Percentiles rank a stretch among this genome's conserved stretches.
Conservation (phyloP, 2,113 vertebrate species). For the Gallinago jamesoni region DNA sequence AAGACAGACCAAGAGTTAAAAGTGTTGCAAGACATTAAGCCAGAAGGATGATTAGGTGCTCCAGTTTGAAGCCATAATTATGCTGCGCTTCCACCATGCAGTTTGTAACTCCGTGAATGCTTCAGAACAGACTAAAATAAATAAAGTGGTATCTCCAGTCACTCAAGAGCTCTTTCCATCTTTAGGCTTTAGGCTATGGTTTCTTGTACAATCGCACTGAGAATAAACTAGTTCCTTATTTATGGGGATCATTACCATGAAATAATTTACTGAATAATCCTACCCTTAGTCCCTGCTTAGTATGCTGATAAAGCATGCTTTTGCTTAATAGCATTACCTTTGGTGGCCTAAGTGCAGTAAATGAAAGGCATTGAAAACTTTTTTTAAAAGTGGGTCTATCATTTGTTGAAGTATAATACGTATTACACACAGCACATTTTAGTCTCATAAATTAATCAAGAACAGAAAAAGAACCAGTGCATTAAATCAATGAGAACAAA, state of each 20-base stretch:
- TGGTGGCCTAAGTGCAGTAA: neutral
- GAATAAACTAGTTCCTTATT: slow-evolving; percentile 32
- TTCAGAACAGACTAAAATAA: neutral
- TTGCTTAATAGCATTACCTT: neutral
- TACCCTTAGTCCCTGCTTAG: neutral
- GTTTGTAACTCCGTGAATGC: neutral
- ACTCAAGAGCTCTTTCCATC: neutral
- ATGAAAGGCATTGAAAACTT: neutral
- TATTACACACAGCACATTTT: neutral
- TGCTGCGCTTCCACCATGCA: neutral
- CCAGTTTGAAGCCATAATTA: neutral
- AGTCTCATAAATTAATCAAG: slow-evolving; percentile 43
- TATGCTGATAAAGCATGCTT: neutral
- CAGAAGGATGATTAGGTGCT: neutral
- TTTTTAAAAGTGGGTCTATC: no score
- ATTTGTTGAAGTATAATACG: neutral
- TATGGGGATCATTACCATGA: neutral
- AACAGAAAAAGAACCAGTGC: neutral
- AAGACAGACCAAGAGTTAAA: neutral
- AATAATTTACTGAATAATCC: neutral
- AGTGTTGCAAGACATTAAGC: neutral
- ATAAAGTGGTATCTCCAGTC: neutral
- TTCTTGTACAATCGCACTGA: neutral
- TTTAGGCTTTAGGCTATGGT: neutral
- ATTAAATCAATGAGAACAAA: slow-evolving; percentile 18